These are phyloP conservation scores for Daphoenositta chrysoptera DNA, from an alignment of 2,113 vertebrate genomes.

Conservation along the genomic window DNA sequence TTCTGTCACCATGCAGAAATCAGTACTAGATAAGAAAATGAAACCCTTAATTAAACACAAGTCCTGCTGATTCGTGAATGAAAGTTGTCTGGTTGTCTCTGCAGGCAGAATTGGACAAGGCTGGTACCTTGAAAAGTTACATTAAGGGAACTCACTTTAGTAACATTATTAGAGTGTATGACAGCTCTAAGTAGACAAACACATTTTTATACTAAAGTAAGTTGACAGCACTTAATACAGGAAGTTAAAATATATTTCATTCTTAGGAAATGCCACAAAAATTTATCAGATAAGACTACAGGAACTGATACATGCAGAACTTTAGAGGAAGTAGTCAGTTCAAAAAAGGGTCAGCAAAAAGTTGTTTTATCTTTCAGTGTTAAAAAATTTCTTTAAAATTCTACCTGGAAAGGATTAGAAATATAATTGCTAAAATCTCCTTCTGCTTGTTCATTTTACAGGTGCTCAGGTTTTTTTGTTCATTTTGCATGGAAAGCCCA, in stretches of 20 bases:
- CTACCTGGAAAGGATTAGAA: background rate
- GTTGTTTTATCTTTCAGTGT: background rate
- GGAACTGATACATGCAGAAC: background rate
- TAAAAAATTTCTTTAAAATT: background rate
- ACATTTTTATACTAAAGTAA: background rate
- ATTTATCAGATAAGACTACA: background rate
- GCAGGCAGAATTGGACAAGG: background rate
- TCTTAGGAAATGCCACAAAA: background rate
- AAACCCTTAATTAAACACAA: background rate
- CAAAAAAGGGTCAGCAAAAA: background rate
- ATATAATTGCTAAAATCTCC: background rate
- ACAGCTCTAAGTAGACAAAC: background rate
- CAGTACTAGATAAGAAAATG: background rate
- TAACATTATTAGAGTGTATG: background rate
- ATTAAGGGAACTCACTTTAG: background rate
- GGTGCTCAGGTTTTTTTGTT: background rate
- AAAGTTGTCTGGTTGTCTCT: background rate
- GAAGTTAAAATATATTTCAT: background rate
- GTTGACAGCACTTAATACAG: background rate
- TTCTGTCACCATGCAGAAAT: background rate
- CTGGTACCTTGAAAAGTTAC: background rate
- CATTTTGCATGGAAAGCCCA: background rate
- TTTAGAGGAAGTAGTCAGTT: background rate
- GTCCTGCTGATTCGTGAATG: background rate
- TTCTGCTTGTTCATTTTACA: background rate